Percentiles rank a stretch among this genome's conserved stretches.
Conservation (phyloP, 2,797 vertebrate species). For the Pipistrellus pipistrellus region DNA sequence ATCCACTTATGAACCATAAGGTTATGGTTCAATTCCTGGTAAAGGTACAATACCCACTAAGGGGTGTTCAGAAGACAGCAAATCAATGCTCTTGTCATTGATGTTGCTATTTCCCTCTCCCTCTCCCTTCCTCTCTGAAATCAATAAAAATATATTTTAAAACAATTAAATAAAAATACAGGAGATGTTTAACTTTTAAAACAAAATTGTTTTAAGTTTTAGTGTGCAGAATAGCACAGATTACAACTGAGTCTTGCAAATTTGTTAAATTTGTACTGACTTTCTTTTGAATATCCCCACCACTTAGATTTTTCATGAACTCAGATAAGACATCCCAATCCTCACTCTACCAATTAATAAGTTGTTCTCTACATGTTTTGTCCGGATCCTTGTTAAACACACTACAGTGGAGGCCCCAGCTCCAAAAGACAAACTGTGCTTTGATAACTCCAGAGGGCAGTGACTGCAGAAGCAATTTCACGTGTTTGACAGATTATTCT, state of each 20-base stretch:
- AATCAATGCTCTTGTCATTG: no score
- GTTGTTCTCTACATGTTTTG: not conserved
- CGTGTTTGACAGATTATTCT: not conserved
- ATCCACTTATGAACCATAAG: no score
- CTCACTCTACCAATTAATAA: not conserved
- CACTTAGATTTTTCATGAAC: constrained; percentile 32
- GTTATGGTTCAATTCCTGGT: no score
- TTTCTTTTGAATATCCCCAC: not conserved
- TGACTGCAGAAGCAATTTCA: not conserved
- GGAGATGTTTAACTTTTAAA: constrained; percentile 43
- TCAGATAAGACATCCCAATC: not conserved
- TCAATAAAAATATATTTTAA: no score
- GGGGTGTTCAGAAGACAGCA: no score
- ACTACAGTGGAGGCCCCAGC: not conserved
- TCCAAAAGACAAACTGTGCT: not conserved
- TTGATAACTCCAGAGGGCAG: not conserved
- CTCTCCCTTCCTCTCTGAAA: no score
- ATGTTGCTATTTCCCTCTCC: no score
- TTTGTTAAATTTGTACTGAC: not conserved
- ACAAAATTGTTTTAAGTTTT: constrained; percentile 25
- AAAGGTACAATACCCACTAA: no score
- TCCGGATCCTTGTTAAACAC: not conserved
- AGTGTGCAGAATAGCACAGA: constrained; percentile 26
- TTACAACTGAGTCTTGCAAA: constrained; percentile 7
- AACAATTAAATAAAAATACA: no score